phyloP scores from a whole-genome alignment of 2,113 vertebrate genomes.

The Emydura subglobosa region DNA sequence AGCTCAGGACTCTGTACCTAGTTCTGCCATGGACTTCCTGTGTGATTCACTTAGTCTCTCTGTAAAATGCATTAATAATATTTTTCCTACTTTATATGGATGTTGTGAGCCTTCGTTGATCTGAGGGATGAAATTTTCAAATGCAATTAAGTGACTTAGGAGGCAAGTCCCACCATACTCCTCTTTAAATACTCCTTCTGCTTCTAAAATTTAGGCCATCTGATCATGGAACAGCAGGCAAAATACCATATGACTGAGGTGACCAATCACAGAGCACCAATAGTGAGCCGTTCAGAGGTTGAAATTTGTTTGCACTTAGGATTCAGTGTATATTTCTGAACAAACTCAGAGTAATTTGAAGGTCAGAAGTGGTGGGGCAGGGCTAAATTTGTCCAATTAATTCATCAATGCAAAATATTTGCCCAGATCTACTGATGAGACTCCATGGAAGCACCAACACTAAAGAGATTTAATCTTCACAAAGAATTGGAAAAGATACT shows the following conservation, averaged over 20 bases:
- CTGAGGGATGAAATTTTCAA: background rate
- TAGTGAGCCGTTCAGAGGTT: background rate
- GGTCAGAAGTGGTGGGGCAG: background rate
- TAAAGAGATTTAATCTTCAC: background rate
- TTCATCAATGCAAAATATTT: background rate
- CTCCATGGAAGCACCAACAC: background rate
- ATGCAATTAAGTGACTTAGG: background rate
- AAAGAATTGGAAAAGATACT: slow-evolving; percentile 23
- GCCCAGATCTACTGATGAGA: background rate
- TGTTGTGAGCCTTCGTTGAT: background rate
- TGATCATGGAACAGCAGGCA: background rate
- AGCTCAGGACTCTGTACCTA: background rate
- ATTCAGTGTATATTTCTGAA: background rate
- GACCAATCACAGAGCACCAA: background rate
- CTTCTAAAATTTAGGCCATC: background rate
- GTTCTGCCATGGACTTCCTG: background rate
- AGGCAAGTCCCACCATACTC: background rate
- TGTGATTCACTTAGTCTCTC: background rate
- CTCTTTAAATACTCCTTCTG: background rate
- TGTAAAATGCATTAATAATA: background rate
- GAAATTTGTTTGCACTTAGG: background rate
- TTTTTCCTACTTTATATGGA: background rate
- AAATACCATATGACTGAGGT: background rate
- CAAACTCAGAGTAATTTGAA: background rate
- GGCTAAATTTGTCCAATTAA: background rate